Conservation (phyloP, 2,888 invertebrate species). For the Dynastes hyllus region DNA sequence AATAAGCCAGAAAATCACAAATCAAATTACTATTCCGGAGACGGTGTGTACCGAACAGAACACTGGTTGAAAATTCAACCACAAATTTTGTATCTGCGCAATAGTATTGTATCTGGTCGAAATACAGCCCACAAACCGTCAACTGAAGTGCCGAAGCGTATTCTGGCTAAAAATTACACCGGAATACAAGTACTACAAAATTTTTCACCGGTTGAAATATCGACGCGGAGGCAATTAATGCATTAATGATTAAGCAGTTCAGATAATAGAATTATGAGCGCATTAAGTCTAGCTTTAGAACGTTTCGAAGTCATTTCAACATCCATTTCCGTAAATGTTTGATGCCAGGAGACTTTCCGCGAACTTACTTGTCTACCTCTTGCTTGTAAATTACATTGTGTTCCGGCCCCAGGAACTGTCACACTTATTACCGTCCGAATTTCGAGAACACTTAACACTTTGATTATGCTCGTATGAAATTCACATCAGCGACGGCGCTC, state of each 20-base stretch:
- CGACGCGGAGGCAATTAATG: too few species aligned
- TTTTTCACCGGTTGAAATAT: too few species aligned
- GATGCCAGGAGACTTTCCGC: neutral
- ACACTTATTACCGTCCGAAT: conserved; percentile 40
- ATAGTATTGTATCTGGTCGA: too few species aligned
- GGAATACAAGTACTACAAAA: too few species aligned
- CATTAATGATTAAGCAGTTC: neutral
- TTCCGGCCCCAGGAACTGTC: conserved; percentile 23
- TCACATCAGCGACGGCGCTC: conserved; percentile 25
- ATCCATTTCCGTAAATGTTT: conserved; percentile 38
- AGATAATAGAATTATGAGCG: conserved; percentile 19
- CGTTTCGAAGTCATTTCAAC: neutral
- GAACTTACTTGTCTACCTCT: conserved; percentile 22
- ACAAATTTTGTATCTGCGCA: too few species aligned
- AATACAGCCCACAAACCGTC: too few species aligned
- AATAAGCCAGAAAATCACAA: too few species aligned
- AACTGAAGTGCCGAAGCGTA: too few species aligned
- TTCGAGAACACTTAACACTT: conserved; percentile 45
- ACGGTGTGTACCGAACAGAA: too few species aligned
- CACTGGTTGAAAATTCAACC: too few species aligned
- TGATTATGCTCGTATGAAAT: conserved; percentile 42
- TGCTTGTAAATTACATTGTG: conserved; percentile 44
- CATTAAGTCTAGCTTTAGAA: conserved; percentile 6
- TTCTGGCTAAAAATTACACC: too few species aligned
- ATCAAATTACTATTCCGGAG: too few species aligned